Conservation (phyloP, 2,113 vertebrate species). For the Neofelis nebulosa region DNA sequence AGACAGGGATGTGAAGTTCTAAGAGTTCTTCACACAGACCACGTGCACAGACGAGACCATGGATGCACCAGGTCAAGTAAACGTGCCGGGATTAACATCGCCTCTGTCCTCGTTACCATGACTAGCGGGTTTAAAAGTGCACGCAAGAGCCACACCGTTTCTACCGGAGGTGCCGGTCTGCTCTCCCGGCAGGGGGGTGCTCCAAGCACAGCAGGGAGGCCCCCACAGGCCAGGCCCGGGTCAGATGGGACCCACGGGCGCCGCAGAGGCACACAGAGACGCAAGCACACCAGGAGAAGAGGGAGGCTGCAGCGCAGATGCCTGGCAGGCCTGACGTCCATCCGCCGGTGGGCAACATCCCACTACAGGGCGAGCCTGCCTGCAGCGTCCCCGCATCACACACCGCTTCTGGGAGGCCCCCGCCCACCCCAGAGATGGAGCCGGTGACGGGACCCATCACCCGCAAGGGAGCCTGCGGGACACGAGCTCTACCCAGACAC, state of each 20-base stretch:
- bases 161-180: accelerated
- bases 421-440: not conserved
- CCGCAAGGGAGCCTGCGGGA: not conserved
- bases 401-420: accelerated
- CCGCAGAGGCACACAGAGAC: accelerated
- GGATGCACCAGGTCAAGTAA: accelerated
- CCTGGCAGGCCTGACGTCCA: not conserved
- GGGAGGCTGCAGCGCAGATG: accelerated
- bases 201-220: not conserved
- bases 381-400: accelerated
- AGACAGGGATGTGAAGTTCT: accelerated
- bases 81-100: accelerated
- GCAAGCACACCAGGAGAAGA: accelerated
- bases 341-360: accelerated
- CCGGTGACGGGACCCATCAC: not conserved
- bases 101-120: accelerated
- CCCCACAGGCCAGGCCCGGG: not conserved
- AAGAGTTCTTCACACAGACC: accelerated
- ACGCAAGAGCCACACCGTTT: accelerated
- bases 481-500: accelerated
- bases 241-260: not conserved
- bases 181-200: not conserved
- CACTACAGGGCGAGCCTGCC: accelerated
- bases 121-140: not conserved
- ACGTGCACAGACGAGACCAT: accelerated